These are phyloP conservation scores for Xiphophorus couchianus DNA, from an alignment of 2,113 vertebrate genomes.

Conservation along the genomic window DNA sequence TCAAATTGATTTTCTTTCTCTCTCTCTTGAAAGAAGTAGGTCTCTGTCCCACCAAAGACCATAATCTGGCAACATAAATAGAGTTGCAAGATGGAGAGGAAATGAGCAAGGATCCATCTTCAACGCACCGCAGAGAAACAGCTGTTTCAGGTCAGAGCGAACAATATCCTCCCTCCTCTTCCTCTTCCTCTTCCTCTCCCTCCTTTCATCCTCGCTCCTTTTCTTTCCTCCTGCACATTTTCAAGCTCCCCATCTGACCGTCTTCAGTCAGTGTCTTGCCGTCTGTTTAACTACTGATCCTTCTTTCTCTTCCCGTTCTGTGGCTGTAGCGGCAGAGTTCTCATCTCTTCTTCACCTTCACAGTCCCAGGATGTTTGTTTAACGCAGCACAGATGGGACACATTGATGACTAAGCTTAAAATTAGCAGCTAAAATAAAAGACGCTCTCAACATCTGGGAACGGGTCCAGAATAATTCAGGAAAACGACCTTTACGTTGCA, in stretches of 20 bases:
- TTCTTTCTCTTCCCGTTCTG: slow-evolving; percentile 36
- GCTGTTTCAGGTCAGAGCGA: slow-evolving; percentile 78
- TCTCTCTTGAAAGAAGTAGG: slow-evolving; percentile 47
- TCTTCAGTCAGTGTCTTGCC: slow-evolving; percentile 56
- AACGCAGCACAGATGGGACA: slow-evolving; percentile 71
- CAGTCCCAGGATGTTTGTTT: slow-evolving; percentile 62
- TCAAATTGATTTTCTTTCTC: slow-evolving; percentile 58
- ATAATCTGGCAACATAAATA: slow-evolving; percentile 71
- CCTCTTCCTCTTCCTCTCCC: slow-evolving; percentile 22
- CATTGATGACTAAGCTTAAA: slow-evolving; percentile 77
- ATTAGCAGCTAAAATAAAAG: slow-evolving; percentile 57
- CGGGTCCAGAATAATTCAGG: slow-evolving; percentile 61
- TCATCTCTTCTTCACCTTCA: slow-evolving; percentile 73
- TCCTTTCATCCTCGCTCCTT: slow-evolving; percentile 18
- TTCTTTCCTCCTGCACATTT: slow-evolving; percentile 39
- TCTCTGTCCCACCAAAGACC: slow-evolving; percentile 64
- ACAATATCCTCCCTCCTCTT: slow-evolving; percentile 69
- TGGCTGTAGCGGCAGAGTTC: slow-evolving; percentile 45
- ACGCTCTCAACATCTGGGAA: slow-evolving; percentile 75
- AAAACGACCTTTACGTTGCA: slow-evolving; percentile 66
- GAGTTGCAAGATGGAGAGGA: slow-evolving; percentile 72
- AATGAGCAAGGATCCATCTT: slow-evolving; percentile 75
- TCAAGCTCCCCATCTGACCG: slow-evolving; percentile 29
- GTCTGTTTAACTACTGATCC: slow-evolving; percentile 27
- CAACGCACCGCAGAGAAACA: slow-evolving; percentile 75